Base-by-base conservation (phyloP, 2,113 vertebrate species). In the Lamprotornis superbus region DNA sequence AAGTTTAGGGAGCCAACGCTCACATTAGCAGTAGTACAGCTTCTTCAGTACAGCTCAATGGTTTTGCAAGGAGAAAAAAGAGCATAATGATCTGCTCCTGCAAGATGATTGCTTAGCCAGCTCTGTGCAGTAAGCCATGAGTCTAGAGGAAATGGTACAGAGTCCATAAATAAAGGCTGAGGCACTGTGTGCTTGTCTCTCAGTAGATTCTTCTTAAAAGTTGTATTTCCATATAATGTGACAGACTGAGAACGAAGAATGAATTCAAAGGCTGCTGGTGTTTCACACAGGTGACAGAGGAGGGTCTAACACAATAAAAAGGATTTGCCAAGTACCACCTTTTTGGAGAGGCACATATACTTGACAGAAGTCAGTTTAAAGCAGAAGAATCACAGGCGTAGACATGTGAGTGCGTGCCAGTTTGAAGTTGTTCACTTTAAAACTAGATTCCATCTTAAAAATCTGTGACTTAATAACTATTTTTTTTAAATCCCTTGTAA, bases 381-480 rank as follows among this genome's bases (percentile, higher is more conserved):
- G 52, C 35, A 88, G 37, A 75, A 65, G 37, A 65, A 69, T 56
- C 33, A 60, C 12, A 53, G 56, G 17, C 56, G 4, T 22, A 76
- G 71, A 56, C 10, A 10, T 1, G 0, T 24, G 12, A 52, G 15
- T 20, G 24, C 44, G 7, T 82, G 33, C 14, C 30, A 63, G 9
- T 61, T 80, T 80, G 57, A 76, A 73, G 33, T 15, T 83, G 10
- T 73, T 83, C 8, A 70, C 10, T 56, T 80, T 76, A 79, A 83
- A 87, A n/a, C 6, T 53, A 22, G 25, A 22, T 59, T 87, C 1
- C 78, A 6, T 55, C 16, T 74, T 56, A 80, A 74, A 88, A 68
- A 81, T 67, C 9, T 65, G 4, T 39, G 70, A 21, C 5, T 65
- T 71, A 44, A 21, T 64, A 61, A 40, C 5, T 74, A 5, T 11